Evolutionary conservation across 1,140 invertebrate species (phyloP), one percentile per base, ranked within the genome.

Genomic region (Monomorium pharaonis): DNA sequence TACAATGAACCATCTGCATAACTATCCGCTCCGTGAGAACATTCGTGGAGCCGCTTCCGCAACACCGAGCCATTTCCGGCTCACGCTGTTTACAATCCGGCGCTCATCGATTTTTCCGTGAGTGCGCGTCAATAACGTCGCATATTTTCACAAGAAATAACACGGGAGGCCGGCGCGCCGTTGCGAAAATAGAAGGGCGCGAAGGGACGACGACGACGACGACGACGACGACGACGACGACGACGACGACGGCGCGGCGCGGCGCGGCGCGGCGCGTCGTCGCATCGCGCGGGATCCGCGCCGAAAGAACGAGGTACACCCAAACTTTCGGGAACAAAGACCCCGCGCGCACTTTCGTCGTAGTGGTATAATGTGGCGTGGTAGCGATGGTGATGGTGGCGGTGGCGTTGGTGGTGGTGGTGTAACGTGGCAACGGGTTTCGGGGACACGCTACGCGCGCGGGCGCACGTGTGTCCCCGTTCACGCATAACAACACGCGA

Each of bases 321-420:
- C 69, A 91, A n/a, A 90, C 89, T 91, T 91, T 90, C 70, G 84
- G 81, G 89, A 91, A 91, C 89, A 91, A 90, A 91, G 84, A 90
- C 77, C 78, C 51, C 78, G 67, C 18, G 67, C 18, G 30, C 62
- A 51, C 44, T 80, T n/a, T 56, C 37, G 21, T 81, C 44, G 30
- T 49, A 27, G 67, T 18, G 42, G 37, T 21, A 44, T 44, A 69
- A 60, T 33, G 9, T 14, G n/a, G 56, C 33, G 12, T 21, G 30
- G 72, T 27, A 54, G 75, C 44, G 62, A 30, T 37, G 62, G 65
- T 51, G 72, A 30, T 27, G 88, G 84, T 70, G 74, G 62, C 5
- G 33, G 5, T 37, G 33, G 44, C 9, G 44, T 1, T 54, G 56
- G 12, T 21, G 30, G 65, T 27, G 62, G 75, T 51, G 62, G 62